phyloP scores from a whole-genome alignment of 2,113 vertebrate genomes.

The Chloebia gouldiae region DNA sequence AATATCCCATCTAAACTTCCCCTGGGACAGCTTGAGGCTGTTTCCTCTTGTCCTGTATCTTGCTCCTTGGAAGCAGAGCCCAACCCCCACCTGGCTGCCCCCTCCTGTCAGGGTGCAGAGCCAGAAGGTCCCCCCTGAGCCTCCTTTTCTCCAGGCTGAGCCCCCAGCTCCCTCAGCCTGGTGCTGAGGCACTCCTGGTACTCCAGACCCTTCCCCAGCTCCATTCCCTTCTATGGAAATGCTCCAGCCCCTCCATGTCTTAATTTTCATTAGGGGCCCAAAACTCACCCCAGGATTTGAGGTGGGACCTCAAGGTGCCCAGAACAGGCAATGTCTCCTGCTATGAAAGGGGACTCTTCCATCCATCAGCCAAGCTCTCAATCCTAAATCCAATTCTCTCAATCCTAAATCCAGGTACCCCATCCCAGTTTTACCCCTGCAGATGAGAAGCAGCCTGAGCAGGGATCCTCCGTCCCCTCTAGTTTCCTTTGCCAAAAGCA shows the following conservation, averaged over 20 bases:
- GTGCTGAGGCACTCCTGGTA: fast-evolving
- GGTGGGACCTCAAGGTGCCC: neutral
- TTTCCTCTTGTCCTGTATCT: neutral
- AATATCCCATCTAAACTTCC: neutral
- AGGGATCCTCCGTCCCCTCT: neutral
- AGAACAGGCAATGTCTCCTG: neutral
- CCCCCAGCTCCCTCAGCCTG: no score
- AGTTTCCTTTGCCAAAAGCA: neutral
- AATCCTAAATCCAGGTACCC: neutral
- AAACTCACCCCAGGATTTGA: neutral
- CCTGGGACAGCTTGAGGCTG: neutral
- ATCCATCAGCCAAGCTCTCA: neutral
- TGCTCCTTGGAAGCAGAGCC: neutral
- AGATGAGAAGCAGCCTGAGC: neutral
- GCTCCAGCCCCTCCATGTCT: neutral
- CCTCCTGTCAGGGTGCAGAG: neutral
- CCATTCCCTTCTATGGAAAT: neutral
- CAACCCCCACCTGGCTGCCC: fast-evolving
- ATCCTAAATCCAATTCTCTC: neutral
- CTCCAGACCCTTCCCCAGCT: neutral
- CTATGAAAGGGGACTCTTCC: neutral
- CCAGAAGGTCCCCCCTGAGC: neutral
- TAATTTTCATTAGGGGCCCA: neutral
- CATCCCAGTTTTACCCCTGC: neutral
- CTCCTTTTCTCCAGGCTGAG: neutral